Conservation (phyloP, 2,888 invertebrate genomes). For the Bellardia pandia region DNA sequence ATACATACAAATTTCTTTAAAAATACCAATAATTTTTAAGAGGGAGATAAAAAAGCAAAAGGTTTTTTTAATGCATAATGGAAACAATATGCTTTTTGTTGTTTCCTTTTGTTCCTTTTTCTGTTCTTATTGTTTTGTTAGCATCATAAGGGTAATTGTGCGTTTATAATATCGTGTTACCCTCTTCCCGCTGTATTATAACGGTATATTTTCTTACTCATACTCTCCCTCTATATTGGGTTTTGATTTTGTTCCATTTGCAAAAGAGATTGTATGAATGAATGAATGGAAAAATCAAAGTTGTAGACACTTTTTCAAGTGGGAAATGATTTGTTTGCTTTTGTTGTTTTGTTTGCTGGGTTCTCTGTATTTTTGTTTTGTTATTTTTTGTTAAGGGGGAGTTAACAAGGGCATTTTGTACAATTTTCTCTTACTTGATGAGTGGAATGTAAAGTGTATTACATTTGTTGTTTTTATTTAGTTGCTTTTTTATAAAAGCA, state of each 20-base stretch:
- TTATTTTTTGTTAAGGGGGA: conserved; percentile 55
- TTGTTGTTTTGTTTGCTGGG: conserved; percentile 75
- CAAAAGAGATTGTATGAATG: not conserved
- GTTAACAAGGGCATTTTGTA: conserved; percentile 43
- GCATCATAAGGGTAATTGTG: conserved; percentile 84
- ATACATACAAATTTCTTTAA: not conserved
- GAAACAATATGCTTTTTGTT: conserved; percentile 63
- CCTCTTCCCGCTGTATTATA: conserved; percentile 19
- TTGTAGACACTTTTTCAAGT: conserved; percentile 78
- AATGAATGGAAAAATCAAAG: conserved; percentile 68
- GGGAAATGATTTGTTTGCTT: conserved; percentile 82
- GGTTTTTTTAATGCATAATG: conserved; percentile 26
- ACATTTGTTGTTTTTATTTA: conserved; percentile 53
- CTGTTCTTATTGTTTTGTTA: conserved; percentile 59
- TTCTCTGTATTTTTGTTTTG: conserved; percentile 66
- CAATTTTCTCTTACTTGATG: conserved; percentile 31
- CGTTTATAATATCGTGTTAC: conserved; percentile 80
- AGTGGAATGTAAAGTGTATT: conserved; percentile 63
- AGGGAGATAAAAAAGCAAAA: not conserved
- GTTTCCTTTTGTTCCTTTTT: conserved; percentile 59
- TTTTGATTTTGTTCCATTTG: not conserved
- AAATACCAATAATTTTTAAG: conserved; percentile 9
- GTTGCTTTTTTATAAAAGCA: conserved; percentile 37
- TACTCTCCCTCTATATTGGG: not conserved
- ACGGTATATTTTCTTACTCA: conserved; percentile 1